Evolutionary conservation across 2,113 vertebrate species (phyloP), one percentile per base, ranked within the genome.

Genomic region (Cebidichthys violaceus): DNA sequence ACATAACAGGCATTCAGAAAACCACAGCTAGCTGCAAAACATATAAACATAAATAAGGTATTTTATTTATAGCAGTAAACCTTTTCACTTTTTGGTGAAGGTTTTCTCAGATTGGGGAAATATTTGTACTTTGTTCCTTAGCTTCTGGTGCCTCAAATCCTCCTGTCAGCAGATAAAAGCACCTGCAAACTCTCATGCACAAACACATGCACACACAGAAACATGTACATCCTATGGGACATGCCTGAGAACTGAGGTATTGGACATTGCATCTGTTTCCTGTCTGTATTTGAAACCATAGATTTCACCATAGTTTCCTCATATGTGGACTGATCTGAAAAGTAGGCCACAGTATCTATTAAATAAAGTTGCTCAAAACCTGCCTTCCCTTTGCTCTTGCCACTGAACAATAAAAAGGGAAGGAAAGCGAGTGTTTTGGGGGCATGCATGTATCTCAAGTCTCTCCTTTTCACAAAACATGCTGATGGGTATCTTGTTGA

Each of bases 221-320:
- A 73, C 55, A 69, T 45, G 37, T 52, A 52, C 33, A 69, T 84
- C 72, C 70, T 75, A 39, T 73, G 80, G 37, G 64, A 70, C 29
- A 22, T 47, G 41, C 69, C 15, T 57, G 24, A 80, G 47, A 65
- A 27, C 65, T 55, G n/a, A 68, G 13, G 66, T 62, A 54, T 66
- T 60, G 69, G 75, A 67, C 65, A 24, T 33, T 54, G 64, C 77
- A 74, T 77, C 81, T 75, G 75, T 86, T 89, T 92, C 85, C 85
- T 87, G 74, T 45, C 61, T 0, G 45, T 67, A 52, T 81, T 70
- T 84, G 73, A 86, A 86, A 72, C 37, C 65, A 47, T 72, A 71
- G 60, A 84, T 84, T 85, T 72, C 43, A 47, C 66, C 41, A 55
- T 15, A 31, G 61, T 85, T 75, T 88, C 54, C 80, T 85, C 22